Percentiles rank a stretch among this genome's conserved stretches.
phyloP scores from a whole-genome alignment of 2,888 invertebrate species.

The Ferrisia virgata region DNA sequence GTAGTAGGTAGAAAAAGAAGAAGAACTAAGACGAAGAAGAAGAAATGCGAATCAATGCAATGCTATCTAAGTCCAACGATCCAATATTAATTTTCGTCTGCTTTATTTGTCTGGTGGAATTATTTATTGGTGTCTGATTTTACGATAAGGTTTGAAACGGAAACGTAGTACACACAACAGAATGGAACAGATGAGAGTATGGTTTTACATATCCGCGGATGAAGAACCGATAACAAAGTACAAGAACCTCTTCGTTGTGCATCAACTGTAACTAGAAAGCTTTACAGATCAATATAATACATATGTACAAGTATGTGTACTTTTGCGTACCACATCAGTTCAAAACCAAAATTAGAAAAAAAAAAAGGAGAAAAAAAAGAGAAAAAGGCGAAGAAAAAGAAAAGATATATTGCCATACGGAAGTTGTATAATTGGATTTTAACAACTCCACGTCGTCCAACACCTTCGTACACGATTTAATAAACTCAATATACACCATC shows the following conservation, averaged over 20 bases:
- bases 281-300: conserved; percentile 31
- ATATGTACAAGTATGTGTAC: conserved; percentile 6
- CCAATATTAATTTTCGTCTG: conserved; percentile 27
- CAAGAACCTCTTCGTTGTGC: conserved; percentile 41
- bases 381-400: too few species aligned
- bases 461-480: conserved; percentile 10
- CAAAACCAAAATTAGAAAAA: neutral
- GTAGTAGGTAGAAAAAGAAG: too few species aligned
- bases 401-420: conserved; percentile 22
- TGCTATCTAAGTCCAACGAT: conserved; percentile 19
- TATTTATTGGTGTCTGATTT: conserved; percentile 43
- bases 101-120: conserved; percentile 43
- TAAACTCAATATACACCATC: neutral
- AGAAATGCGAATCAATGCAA: conserved; percentile 1
- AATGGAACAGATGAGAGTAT: conserved; percentile 33
- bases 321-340: neutral
- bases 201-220: conserved; percentile 44
- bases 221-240: conserved; percentile 42
- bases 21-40: neutral
- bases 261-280: conserved; percentile 40
- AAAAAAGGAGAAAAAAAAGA: neutral
- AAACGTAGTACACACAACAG: conserved; percentile 35
- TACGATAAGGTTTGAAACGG: conserved; percentile 39
- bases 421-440: conserved; percentile 32
- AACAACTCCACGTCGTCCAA: neutral